These are phyloP conservation scores for Ciona savignyi DNA, from an alignment of 23 tunicate genomes.

Conservation along the genomic window DNA sequence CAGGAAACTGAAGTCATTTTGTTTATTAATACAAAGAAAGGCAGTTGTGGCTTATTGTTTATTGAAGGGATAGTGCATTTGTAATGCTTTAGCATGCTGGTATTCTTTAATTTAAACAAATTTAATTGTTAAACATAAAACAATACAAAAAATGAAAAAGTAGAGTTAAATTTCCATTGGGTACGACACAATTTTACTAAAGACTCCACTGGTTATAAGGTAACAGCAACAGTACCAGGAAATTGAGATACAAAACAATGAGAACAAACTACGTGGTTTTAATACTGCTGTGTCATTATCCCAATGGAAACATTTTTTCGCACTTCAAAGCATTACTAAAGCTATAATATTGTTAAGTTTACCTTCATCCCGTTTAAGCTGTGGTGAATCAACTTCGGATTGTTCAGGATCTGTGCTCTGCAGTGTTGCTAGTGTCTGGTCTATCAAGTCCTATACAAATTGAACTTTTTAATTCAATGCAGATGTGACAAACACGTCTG, in stretches of 20 bases:
- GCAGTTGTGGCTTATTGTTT: too few species aligned
- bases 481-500: too few species aligned
- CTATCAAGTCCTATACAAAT: constrained; percentile 71
- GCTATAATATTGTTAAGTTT: background rate
- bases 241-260: background rate
- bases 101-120: too few species aligned
- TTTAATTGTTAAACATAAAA: background rate
- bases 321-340: too few species aligned
- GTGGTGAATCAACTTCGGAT: constrained; percentile 37
- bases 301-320: too few species aligned
- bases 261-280: background rate
- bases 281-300: too few species aligned
- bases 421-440: constrained; percentile 48
- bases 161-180: background rate
- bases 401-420: constrained; percentile 92
- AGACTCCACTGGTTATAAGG: background rate
- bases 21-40: too few species aligned
- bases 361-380: constrained; percentile 70
- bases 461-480: too few species aligned
- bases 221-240: background rate
- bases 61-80: too few species aligned
- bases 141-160: background rate
- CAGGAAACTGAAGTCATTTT: too few species aligned
- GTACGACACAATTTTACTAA: background rate
- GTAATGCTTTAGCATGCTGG: too few species aligned